These are phyloP conservation scores for Pectinophora gossypiella DNA, from an alignment of 1,140 invertebrate genomes.

Conservation along the genomic window DNA sequence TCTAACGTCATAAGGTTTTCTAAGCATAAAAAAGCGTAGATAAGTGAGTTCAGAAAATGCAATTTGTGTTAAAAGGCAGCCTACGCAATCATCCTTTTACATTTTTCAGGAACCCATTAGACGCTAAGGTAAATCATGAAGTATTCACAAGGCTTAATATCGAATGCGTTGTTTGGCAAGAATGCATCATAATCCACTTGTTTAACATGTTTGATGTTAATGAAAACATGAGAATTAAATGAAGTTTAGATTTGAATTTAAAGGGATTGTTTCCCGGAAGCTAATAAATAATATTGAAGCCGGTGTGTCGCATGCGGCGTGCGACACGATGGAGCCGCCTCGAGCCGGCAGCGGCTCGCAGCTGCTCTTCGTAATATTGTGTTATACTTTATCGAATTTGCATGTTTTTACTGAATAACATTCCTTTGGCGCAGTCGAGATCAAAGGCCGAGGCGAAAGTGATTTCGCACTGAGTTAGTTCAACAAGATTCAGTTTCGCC, in stretches of 20 bases:
- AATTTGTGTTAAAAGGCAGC: constrained; percentile 36
- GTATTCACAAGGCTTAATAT: constrained; percentile 47
- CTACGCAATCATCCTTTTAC: constrained; percentile 31
- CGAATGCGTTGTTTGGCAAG: too few relatives aligned
- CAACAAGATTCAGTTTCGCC: constrained; percentile 67
- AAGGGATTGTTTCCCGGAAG: neutral
- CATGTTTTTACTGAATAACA: constrained; percentile 75
- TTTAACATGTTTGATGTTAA: too few relatives aligned
- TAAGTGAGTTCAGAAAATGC: constrained; percentile 18
- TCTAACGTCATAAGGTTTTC: too few relatives aligned
- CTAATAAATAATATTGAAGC: constrained; percentile 50
- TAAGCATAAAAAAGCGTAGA: neutral
- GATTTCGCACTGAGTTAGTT: constrained; percentile 74
- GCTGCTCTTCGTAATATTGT: constrained; percentile 65
- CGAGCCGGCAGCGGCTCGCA: constrained; percentile 31
- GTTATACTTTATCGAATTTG: constrained; percentile 75
- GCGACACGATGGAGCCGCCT: constrained; percentile 15
- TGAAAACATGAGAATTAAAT: neutral
- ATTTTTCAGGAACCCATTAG: constrained; percentile 37
- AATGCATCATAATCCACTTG: too few relatives aligned
- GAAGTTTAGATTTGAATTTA: neutral
- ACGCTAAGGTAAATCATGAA: constrained; percentile 28
- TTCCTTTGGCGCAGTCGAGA: constrained; percentile 70
- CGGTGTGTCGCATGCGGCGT: constrained; percentile 13
- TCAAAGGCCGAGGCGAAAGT: constrained; percentile 70